phyloP scores from a whole-genome alignment of 2,888 invertebrate species.

The Cylindroiulus punctatus region DNA sequence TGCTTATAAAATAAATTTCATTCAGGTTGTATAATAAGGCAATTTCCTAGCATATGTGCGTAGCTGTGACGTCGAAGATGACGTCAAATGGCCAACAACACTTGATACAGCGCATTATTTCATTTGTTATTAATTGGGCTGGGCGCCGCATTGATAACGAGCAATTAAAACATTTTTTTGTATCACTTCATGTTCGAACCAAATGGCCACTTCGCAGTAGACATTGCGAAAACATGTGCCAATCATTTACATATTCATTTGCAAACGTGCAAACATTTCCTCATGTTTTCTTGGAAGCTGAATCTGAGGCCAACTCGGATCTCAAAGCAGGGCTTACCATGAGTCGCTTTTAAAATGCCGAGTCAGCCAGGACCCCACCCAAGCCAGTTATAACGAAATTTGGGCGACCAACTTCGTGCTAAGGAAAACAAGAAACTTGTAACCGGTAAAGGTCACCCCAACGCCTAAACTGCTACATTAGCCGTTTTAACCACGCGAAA shows the following conservation, averaged over 20 bases:
- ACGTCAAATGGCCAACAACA: neutral
- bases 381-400: neutral
- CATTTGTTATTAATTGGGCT: neutral
- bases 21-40: constrained; percentile 19
- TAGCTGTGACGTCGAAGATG: neutral
- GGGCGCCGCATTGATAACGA: neutral
- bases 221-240: neutral
- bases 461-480: neutral
- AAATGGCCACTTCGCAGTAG: neutral
- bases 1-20: neutral
- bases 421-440: neutral
- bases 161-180: constrained; percentile 1
- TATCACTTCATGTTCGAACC: neutral
- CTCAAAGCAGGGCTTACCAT: neutral
- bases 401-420: neutral
- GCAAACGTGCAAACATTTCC: neutral
- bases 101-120: neutral
- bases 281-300: neutral
- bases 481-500: neutral
- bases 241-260: neutral
- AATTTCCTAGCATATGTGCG: neutral
- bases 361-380: constrained; percentile 4
- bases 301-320: neutral
- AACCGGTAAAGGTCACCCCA: neutral
- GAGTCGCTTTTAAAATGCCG: neutral